Conservation (phyloP, 2,888 invertebrate genomes). For the Xylophagus ater region DNA sequence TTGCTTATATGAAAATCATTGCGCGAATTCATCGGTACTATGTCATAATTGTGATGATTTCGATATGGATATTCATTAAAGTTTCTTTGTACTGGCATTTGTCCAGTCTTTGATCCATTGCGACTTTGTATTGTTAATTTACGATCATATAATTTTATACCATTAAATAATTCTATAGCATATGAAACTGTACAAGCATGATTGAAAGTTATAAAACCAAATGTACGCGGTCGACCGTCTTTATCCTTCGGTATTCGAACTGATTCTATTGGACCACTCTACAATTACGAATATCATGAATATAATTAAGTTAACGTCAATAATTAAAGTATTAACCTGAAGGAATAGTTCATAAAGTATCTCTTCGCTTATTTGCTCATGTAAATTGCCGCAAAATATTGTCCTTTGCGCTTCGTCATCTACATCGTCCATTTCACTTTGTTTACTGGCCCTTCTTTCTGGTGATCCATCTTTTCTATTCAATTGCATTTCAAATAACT, state of each 20-base stretch:
- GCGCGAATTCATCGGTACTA: no score
- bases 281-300: no score
- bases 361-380: constrained; percentile 67
- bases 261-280: constrained; percentile 64
- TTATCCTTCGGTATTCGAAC: constrained; percentile 65
- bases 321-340: no score
- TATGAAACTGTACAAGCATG: constrained; percentile 67
- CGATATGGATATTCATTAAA: no score
- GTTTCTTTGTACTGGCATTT: no score
- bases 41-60: no score
- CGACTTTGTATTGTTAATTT: constrained; percentile 41
- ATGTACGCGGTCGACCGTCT: constrained; percentile 57
- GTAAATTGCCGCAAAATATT: constrained; percentile 69
- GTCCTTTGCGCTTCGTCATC: constrained; percentile 54
- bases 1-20: no score
- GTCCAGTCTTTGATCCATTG: no score
- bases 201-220: constrained; percentile 67
- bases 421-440: constrained; percentile 15
- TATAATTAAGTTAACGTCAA: no score
- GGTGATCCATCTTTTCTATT: no score
- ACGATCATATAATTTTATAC: constrained; percentile 55
- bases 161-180: constrained; percentile 60
- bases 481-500: no score
- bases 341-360: constrained; percentile 72
- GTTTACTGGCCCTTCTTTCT: no score